Percentiles rank a stretch among this genome's conserved stretches.
These are phyloP conservation scores for Leucoraja ocellata DNA, from an alignment of 2,797 vertebrate species.

Conservation along the genomic window DNA sequence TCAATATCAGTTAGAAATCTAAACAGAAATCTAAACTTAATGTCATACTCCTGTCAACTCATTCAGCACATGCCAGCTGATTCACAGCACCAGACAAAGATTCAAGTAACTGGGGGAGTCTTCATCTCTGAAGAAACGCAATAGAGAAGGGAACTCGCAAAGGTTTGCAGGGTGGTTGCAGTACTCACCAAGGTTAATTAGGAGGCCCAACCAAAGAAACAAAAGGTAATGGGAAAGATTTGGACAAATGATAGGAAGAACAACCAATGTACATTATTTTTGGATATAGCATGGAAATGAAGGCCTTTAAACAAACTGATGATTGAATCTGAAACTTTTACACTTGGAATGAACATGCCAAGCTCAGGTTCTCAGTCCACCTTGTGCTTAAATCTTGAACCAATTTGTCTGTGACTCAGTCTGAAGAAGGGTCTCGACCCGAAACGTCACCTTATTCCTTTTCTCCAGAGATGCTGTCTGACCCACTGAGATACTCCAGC, in stretches of 20 bases:
- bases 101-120: neutral
- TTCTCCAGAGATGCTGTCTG: too few relatives aligned
- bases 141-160: neutral
- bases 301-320: neutral
- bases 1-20: neutral
- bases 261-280: neutral
- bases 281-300: neutral
- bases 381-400: neutral
- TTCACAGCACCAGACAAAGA: neutral
- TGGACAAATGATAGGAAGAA: neutral
- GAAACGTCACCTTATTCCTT: too few relatives aligned
- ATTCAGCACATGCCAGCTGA: neutral
- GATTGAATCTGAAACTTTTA: neutral
- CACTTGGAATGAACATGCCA: neutral
- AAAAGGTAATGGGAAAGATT: neutral
- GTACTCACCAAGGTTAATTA: neutral
- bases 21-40: neutral
- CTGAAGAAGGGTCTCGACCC: too few relatives aligned
- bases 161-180: neutral
- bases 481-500: too few relatives aligned
- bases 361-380: neutral
- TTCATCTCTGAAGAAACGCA: neutral
- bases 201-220: neutral
- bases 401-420: neutral
- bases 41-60: neutral